Conservation (phyloP, 2,113 vertebrate species). For the Sorex fumeus region DNA sequence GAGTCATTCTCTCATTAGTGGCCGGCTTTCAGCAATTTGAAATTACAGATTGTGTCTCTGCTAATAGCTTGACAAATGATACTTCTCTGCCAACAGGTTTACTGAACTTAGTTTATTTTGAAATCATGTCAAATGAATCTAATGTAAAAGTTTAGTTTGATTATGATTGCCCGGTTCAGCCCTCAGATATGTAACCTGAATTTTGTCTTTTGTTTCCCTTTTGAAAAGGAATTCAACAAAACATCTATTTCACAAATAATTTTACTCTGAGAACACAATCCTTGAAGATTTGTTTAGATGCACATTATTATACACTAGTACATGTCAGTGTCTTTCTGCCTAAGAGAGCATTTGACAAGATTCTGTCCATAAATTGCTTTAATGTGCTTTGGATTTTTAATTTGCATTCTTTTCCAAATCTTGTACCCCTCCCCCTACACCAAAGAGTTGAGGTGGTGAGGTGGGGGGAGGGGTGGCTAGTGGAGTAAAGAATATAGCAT, state of each 20-base stretch:
- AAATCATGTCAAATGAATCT: slow-evolving; percentile 73
- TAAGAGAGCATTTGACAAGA: slow-evolving; percentile 65
- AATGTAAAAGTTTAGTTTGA: slow-evolving; percentile 74
- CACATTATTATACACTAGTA: background rate
- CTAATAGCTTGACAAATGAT: slow-evolving; percentile 83
- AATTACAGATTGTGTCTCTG: slow-evolving; percentile 84
- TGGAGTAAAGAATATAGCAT: slow-evolving; percentile 71
- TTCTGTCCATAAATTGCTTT: slow-evolving; percentile 63
- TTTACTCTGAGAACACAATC: background rate
- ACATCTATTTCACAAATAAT: slow-evolving; percentile 61
- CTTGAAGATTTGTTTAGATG: slow-evolving; percentile 21
- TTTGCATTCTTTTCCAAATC: slow-evolving; percentile 69
- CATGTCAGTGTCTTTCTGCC: slow-evolving; percentile 23
- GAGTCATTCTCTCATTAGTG: slow-evolving; percentile 85
- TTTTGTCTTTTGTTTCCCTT: slow-evolving; percentile 70
- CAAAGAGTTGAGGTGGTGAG: background rate
- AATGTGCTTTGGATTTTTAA: slow-evolving; percentile 57
- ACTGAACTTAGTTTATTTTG: slow-evolving; percentile 81
- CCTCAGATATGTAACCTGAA: slow-evolving; percentile 63
- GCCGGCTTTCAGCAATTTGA: slow-evolving; percentile 79
- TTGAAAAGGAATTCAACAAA: slow-evolving; percentile 26
- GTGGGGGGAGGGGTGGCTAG: background rate
- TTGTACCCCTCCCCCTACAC: background rate
- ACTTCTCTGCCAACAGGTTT: slow-evolving; percentile 83
- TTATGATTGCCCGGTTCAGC: slow-evolving; percentile 67